A percentile compares a stretch with the other conserved stretches of the same genome.
These are phyloP conservation scores for Palythoa grandiflora DNA, from an alignment of 92 coral and sea anemone species.

Conservation along the genomic window DNA sequence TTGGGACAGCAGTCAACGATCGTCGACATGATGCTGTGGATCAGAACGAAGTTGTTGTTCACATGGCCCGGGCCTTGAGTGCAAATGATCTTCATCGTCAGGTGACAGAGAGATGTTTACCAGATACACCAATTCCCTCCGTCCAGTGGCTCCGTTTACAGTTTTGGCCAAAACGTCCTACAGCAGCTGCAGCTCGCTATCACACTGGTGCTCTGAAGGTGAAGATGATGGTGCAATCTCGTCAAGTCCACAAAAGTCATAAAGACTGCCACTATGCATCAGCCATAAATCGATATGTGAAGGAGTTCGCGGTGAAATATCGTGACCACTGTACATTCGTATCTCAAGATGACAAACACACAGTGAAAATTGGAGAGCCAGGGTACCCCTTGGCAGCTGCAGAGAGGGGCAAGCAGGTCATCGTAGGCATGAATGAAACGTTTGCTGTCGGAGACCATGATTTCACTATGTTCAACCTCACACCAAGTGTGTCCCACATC, in stretches of 20 bases:
- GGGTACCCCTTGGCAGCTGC: not conserved
- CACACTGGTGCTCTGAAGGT: conserved; percentile 37
- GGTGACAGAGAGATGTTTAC: conserved; percentile 44
- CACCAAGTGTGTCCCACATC: not conserved
- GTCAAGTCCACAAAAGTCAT: conserved; percentile 58
- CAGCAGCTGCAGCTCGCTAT: conserved; percentile 51
- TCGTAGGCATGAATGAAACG: not conserved
- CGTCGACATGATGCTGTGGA: not conserved
- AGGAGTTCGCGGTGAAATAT: conserved; percentile 45
- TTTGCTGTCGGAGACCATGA: conserved; percentile 3
- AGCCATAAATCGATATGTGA: conserved; percentile 54
- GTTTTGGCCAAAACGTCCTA: conserved; percentile 64
- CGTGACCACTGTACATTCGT: not conserved
- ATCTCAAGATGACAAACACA: not conserved
- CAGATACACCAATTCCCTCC: conserved; percentile 61
- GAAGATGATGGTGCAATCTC: conserved; percentile 59
- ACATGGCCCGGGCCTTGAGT: conserved; percentile 69
- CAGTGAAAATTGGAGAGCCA: not conserved
- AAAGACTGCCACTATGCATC: conserved; percentile 61
- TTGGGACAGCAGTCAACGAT: not conserved
- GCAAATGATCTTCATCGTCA: conserved; percentile 54
- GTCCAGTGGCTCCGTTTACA: conserved; percentile 66
- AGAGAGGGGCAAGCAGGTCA: not conserved
- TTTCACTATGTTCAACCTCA: not conserved
- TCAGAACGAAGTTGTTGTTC: conserved; percentile 30